These are phyloP conservation scores for Fulica atra DNA, from an alignment of 2,113 vertebrate genomes.

Conservation along the genomic window DNA sequence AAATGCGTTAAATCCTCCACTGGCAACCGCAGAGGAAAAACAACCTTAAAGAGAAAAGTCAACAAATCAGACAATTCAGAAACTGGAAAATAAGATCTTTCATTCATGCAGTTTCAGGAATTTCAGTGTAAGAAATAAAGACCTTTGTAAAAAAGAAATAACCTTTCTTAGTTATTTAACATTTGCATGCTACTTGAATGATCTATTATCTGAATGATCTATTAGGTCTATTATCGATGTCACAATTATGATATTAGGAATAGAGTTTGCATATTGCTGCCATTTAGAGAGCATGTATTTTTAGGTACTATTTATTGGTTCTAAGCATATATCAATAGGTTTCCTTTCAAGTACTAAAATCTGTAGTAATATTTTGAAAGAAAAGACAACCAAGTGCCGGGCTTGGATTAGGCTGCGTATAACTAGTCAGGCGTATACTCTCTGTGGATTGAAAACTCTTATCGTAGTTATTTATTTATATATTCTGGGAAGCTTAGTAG, in stretches of 20 bases:
- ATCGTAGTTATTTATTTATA: neutral
- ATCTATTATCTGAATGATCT: neutral
- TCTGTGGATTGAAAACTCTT: neutral
- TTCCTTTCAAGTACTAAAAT: neutral
- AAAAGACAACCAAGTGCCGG: neutral
- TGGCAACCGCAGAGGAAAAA: neutral
- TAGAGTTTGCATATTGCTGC: neutral
- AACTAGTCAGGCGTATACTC: neutral
- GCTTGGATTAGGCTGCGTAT: neutral
- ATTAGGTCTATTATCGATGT: neutral
- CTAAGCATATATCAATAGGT: neutral
- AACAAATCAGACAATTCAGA: neutral
- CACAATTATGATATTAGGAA: neutral
- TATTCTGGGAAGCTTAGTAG: neutral
- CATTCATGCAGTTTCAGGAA: neutral
- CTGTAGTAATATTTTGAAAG: neutral
- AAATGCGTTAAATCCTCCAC: neutral
- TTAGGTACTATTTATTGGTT: neutral
- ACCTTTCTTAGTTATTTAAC: neutral
- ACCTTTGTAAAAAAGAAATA: neutral
- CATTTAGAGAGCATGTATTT: neutral
- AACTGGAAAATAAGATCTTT: neutral
- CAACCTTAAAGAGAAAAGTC: neutral
- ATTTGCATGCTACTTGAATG: neutral
- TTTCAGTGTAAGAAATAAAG: neutral